Evolutionary conservation across 2,113 vertebrate genomes (phyloP), one percentile per base, ranked within the genome.

Genomic region (Eclectus roratus): DNA sequence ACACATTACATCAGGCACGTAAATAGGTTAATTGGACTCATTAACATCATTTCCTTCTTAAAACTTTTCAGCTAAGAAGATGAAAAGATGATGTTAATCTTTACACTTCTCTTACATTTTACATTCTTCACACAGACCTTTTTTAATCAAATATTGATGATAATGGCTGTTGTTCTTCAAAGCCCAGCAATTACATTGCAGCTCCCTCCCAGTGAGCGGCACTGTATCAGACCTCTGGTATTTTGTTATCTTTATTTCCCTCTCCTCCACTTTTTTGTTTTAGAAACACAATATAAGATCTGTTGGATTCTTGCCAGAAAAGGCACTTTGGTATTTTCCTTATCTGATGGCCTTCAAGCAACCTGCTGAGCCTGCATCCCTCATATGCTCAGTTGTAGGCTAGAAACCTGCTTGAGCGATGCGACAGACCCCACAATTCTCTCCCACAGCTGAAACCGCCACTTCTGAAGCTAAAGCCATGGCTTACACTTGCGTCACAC

Each of bases 121-220:
- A 95, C 97, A 97, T 97, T 96, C 94, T 97, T 97, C 97, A 96
- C 97, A 91, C 37, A 29, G 90, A 96, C 97, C 96, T 74, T 96
- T 98, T 97, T 84, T 93, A 97, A 98, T 99, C 97, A 99, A 98
- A 98, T 98, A 98, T 98, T 98, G 98, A 98, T 98, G 96, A 61
- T 88, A 91, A 56, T 97, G 98, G 95, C 98, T 97, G 97, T 98
- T 98, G 97, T 97, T 98, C 97, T 98, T 98, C 97, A 98, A 98
- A 98, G 98, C 88, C 91, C 91, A 96, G 96, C 97, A 97, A 97
- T 98, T 98, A 98, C 76, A 94, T 64, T 89, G 91, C 95, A 83
- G 95, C 91, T 97, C 96, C 96, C 95, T 97, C 80, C 23, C 92
- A 94, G 96, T 94, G 89, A 95, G 91, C 39, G 79, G 88, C 88